A percentile compares a stretch with the other conserved stretches of the same genome.
Evolutionary conservation across 2,888 invertebrate genomes (phyloP).

Genomic region (Spilosoma lubricipeda): DNA sequence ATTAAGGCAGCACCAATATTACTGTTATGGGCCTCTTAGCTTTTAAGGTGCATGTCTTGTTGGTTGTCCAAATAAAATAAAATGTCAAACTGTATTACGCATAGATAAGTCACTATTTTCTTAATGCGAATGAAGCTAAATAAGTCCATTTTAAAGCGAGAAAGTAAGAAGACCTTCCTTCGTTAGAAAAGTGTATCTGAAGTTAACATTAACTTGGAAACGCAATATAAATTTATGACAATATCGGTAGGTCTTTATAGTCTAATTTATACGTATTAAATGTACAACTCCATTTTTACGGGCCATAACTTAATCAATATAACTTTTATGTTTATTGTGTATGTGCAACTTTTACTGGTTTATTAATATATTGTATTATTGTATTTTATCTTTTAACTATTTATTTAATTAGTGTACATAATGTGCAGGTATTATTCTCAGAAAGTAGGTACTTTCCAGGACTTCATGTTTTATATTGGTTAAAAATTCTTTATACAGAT

Average conservation of each 20-base stretch:
- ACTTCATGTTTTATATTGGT: neutral
- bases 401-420: neutral
- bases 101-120: too few relatives aligned
- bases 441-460: neutral
- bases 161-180: neutral
- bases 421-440: neutral
- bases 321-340: slow-evolving; percentile 20
- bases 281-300: slow-evolving; percentile 23
- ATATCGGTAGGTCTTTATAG: slow-evolving; percentile 28
- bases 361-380: neutral
- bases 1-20: too few relatives aligned
- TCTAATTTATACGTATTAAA: slow-evolving; percentile 24
- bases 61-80: too few relatives aligned
- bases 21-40: too few relatives aligned
- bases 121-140: too few relatives aligned
- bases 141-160: neutral
- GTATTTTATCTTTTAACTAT: neutral
- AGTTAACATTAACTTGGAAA: neutral
- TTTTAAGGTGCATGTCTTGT: too few relatives aligned
- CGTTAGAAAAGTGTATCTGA: neutral
- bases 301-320: slow-evolving; percentile 29
- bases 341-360: neutral
- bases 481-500: neutral
- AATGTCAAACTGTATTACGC: too few relatives aligned
- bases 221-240: slow-evolving; percentile 17